Base-by-base conservation (phyloP, 1,140 invertebrate genomes). In the silkworm (Bombyx mori) region DNA sequence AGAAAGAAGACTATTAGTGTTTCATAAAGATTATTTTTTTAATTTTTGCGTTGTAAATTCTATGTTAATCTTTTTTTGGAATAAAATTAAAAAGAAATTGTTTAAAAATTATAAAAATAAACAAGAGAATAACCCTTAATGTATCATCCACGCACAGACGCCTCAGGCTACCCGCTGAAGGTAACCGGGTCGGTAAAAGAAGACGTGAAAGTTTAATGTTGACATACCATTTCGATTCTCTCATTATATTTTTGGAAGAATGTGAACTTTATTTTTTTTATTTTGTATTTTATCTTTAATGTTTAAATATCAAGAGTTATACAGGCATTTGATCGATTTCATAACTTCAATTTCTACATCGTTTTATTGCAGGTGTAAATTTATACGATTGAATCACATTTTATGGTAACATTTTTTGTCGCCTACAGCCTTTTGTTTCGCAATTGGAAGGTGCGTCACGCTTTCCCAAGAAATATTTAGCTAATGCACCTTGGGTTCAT, bases 111-210 rank as follows among this genome's bases (percentile, higher is more conserved):
- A 58, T 49, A 60, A 57, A 56, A 46, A 57, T 61, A 58, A 54
- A 26, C 53, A 35, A 35, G 26, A 54, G 75, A 77, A 77, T 79
- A 61, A 56, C 67, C 76, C 77, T 55, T 50, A 62, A 60, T 71
- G 76, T 75, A 75, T 77, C 80, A 80, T 79, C 77, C 66, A 67
- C 61, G 69, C 64, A 70, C 66, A 63, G 71, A 60, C 68, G 76
- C 77, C 76, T 56, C 65, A 61, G 71, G 77, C 76, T 65, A 68
- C 45, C 53, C 60, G 52, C 62, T 68, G 75, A 80, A 82, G 79
- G 75, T 65, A 56, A 69, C 49, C 69, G 58, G 61, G 66, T 69
- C 42, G 50, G 26, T 62, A 49, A 50, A 47, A 56, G 58, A 54
- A 59, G 56, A 58, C 45, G 52, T 59, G 64, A 71, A 73, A 75